Evolutionary conservation across 2,113 vertebrate genomes (phyloP).

Genomic region (Psittacula cyanocephala): DNA sequence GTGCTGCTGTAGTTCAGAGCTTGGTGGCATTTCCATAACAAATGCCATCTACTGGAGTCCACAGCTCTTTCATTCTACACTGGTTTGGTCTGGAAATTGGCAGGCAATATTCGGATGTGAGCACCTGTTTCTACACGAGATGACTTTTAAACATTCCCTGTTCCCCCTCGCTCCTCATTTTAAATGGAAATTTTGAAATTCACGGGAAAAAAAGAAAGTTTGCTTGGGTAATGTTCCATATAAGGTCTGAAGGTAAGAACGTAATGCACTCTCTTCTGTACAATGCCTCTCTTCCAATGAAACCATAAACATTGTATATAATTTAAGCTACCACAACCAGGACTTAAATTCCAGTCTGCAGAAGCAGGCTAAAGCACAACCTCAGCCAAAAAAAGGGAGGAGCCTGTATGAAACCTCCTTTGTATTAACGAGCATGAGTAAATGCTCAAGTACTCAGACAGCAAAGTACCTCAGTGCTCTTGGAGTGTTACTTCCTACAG

Average conservation of each 20-base stretch:
- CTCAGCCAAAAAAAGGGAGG: not conserved
- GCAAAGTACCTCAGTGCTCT: not conserved
- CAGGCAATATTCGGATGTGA: fast-evolving
- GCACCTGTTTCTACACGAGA: not conserved
- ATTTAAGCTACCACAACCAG: not conserved
- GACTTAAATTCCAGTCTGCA: not conserved
- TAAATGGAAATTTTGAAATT: not conserved
- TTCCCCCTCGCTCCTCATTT: not conserved
- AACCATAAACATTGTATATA: not conserved
- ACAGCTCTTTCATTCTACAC: not conserved
- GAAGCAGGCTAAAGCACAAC: not conserved
- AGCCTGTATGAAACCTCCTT: not conserved
- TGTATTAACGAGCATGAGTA: not conserved
- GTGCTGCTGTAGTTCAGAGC: not conserved
- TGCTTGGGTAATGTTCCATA: not conserved
- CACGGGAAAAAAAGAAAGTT: not conserved
- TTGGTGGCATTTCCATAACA: not conserved
- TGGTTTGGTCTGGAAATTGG: not conserved
- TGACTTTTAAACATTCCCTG: not conserved
- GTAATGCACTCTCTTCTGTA: not conserved
- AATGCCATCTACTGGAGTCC: not conserved
- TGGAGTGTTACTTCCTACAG: not conserved
- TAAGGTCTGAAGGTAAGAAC: not conserved
- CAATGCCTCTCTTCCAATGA: not conserved
- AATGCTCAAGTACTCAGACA: not conserved